Evolutionary conservation across 1,140 invertebrate genomes (phyloP), one percentile per base, ranked within the genome.

Genomic region (Phortica variegata): DNA sequence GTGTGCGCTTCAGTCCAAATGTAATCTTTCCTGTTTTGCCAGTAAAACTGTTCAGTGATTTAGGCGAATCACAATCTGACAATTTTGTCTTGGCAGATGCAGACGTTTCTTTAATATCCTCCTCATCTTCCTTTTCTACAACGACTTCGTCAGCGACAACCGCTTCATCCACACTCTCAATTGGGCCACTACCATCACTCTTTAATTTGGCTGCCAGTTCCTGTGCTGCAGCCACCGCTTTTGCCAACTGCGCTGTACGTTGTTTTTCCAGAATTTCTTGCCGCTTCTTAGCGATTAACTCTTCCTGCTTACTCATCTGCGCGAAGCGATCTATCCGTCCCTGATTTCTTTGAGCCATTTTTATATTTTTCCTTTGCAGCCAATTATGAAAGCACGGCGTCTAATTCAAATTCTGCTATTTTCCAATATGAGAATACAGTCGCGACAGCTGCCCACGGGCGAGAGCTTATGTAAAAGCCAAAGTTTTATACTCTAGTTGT

Each of bases 241-340:
- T 82, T 13, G 77, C 73, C 53, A 72, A 70, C 61, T 83, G 78
- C 23, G 79, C 77, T 16, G 79, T 80, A 49, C 82, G 80, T 77
- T 84, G 72, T 61, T 85, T 86, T 15, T 83, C 82, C 58, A 86
- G 81, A 53, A 89, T 88, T 65, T 88, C 86, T 43, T 80, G 77
- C 41, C 87, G 87, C 57, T 88, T 88, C 58, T 87, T 83, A 52
- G 87, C 85, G 52, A 89, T 89, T 51, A 89, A 78, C 73, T 87
- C 82, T 62, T 89, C 85, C 62, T 88, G 87, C 58, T 86, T 86
- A 8, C 83, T 84, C 86, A 74, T 74, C 32, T 74, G 71, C 23
- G 70, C 70, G 46, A 74, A 73, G 13, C 71, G 70, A 53, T 74
- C 71, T 36, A 71, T 56, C 6, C 70, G 56, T 38, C 34, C 38